Evolutionary conservation across 2,797 vertebrate genomes (phyloP).

Genomic region (Pampus argenteus): DNA sequence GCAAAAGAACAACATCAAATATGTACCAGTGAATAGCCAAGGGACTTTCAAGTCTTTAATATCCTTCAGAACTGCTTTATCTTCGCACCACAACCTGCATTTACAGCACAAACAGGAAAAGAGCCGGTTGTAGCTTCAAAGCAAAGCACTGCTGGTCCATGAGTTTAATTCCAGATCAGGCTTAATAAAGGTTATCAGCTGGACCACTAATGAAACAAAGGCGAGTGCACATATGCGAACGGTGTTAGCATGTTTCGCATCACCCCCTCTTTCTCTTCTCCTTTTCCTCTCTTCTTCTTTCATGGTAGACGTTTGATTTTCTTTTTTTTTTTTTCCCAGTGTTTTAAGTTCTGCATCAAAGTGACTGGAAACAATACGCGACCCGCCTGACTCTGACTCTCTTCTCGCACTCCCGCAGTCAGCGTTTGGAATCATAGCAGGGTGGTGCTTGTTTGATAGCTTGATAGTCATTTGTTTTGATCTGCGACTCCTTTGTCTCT

Average conservation of each 20-base stretch:
- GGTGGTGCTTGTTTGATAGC: conserved; percentile 85
- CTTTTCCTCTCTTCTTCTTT: conserved; percentile 70
- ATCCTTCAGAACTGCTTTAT: conserved; percentile 97
- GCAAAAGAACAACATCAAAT: conserved; percentile 97
- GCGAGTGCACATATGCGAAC: conserved; percentile 78
- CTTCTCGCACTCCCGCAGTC: conserved; percentile 79
- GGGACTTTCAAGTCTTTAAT: conserved; percentile 96
- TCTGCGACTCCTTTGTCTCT: conserved; percentile 88
- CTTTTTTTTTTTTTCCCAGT: conserved; percentile 69
- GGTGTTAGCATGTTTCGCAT: conserved; percentile 69
- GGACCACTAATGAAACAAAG: conserved; percentile 93
- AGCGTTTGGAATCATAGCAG: conserved; percentile 80
- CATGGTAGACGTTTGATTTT: conserved; percentile 90
- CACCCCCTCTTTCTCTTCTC: conserved; percentile 58
- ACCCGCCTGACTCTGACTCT: conserved; percentile 86
- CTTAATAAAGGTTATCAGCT: conserved; percentile 97
- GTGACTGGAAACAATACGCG: conserved; percentile 85
- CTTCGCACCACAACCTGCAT: conserved; percentile 91
- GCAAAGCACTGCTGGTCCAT: conserved; percentile 89
- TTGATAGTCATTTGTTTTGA: conserved; percentile 90
- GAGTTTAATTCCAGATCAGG: conserved; percentile 93
- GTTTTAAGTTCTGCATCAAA: conserved; percentile 92
- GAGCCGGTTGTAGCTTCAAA: conserved; percentile 91
- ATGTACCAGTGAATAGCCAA: conserved; percentile 95
- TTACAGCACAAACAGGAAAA: conserved; percentile 93